Base-by-base conservation (phyloP, 1,140 invertebrate species). In the Euglossa dilemma region DNA sequence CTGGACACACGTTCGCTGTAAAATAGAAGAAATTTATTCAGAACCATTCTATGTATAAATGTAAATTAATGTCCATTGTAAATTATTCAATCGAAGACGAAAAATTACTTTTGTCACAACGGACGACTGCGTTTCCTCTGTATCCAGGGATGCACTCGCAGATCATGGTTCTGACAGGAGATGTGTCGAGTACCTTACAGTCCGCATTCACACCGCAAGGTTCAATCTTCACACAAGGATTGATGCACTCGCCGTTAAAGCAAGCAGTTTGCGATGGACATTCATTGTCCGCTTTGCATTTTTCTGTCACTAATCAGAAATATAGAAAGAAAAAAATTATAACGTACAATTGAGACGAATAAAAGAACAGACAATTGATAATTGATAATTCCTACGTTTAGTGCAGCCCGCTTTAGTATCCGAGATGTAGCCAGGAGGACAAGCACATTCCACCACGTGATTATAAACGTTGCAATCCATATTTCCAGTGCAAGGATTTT, bases 111-210 rank as follows among this genome's bases (percentile, higher is more conserved):
- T 95, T 96, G 87, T 97, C 96, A 91, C 97, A 98, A 90, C 96
- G 95, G 59, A 97, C 95, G 43, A 97, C 96, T 28, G 97, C 97
- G 91, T 97, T 97, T 92, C 97, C 97, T 92, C 96, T 96, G 91
- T 97, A 98, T 67, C 97, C 97, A 45, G 97, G 96, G n/a, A 97
- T 91, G 91, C 98, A 98, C 92, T 97, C 96, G 88, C 98, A 99
- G 79, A 97, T 96, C 97, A 98, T 98, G 23, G 98, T 98, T 89
- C 97, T 95, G 0, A 98, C 96, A 2, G 98, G 97, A 43, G 96
- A 93, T 0, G 98, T 98, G 89, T 98, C 97, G 7, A 97, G 92
- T 2, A 98, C 96, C 71, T 96, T 96, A 89, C 98, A 99, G 75
- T 96, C 95, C 0, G 97, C 97, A 85, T 98, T 98, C 14, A 96